A percentile compares a stretch with the other conserved stretches of the same genome.
Conservation (phyloP, 2,888 invertebrate species). For the Macrosiphum euphorbiae region DNA sequence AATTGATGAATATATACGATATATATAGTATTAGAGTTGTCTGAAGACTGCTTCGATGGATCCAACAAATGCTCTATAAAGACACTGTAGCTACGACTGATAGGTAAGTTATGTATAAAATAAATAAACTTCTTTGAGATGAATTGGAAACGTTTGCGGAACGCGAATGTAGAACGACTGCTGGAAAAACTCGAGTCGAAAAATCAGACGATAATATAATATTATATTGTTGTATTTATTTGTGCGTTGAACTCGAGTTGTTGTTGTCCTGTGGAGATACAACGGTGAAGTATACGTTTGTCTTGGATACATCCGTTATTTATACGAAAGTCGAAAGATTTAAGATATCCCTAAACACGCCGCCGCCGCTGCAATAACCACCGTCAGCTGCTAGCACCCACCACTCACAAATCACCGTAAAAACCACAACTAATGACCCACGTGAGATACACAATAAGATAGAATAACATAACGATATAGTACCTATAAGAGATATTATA, state of each 20-base stretch:
- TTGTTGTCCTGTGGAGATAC: background rate
- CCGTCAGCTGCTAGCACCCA: background rate
- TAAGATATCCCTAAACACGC: background rate
- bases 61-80: background rate
- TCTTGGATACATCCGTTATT: background rate
- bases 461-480: background rate
- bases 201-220: background rate
- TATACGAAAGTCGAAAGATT: slow-evolving; percentile 15
- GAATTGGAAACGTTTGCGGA: background rate
- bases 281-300: background rate
- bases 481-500: background rate
- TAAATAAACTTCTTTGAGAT: background rate
- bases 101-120: background rate
- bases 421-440: slow-evolving; percentile 27
- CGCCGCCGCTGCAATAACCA: background rate
- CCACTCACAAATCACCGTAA: background rate
- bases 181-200: background rate
- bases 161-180: background rate
- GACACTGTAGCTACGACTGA: background rate
- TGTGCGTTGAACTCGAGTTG: background rate
- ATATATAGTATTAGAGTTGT: background rate
- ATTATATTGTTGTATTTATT: background rate
- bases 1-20: background rate
- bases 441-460: background rate
- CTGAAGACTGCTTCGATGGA: background rate